phyloP scores from a whole-genome alignment of 2,797 vertebrate genomes.

The Dendrocincla tyrannina region DNA sequence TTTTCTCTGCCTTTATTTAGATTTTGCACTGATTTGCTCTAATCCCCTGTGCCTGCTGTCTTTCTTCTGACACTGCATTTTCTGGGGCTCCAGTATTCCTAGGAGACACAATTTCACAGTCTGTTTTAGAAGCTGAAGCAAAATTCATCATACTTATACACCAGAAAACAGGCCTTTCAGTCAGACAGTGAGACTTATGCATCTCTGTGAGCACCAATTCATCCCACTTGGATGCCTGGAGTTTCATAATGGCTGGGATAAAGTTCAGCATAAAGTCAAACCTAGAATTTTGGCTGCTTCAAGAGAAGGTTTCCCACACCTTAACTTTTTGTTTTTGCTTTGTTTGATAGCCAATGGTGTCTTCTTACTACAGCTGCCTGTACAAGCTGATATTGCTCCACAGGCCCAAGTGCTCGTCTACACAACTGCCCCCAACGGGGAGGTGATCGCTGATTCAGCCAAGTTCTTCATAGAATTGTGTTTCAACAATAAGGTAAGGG shows the following conservation, averaged over 20 bases:
- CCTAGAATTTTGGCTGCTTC: not conserved
- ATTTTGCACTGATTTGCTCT: not conserved
- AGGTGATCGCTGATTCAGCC: conserved; percentile 83
- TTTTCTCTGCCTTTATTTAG: not conserved
- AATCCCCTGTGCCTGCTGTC: not conserved
- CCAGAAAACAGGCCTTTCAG: not conserved
- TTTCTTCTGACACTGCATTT: not conserved
- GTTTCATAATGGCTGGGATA: not conserved
- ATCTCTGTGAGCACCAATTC: not conserved
- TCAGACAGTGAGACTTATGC: not conserved
- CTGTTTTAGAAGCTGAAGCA: not conserved
- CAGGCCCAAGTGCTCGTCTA: conserved; percentile 83
- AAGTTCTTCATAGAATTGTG: conserved; percentile 80
- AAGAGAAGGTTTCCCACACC: not conserved
- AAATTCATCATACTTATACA: not conserved
- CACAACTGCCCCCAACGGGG: conserved; percentile 74
- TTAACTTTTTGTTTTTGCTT: not conserved
- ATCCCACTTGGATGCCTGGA: not conserved
- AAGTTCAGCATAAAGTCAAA: not conserved
- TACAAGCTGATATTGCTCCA: conserved; percentile 76
- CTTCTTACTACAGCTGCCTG: conserved; percentile 65
- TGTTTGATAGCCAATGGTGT: conserved; percentile 74
- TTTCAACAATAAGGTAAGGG: conserved; percentile 84
- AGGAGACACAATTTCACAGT: not conserved
- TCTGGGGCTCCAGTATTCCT: not conserved